A percentile compares a stretch with the other conserved stretches of the same genome.
phyloP scores from a whole-genome alignment of 2,888 invertebrate species.

The Acronicta aceris region DNA sequence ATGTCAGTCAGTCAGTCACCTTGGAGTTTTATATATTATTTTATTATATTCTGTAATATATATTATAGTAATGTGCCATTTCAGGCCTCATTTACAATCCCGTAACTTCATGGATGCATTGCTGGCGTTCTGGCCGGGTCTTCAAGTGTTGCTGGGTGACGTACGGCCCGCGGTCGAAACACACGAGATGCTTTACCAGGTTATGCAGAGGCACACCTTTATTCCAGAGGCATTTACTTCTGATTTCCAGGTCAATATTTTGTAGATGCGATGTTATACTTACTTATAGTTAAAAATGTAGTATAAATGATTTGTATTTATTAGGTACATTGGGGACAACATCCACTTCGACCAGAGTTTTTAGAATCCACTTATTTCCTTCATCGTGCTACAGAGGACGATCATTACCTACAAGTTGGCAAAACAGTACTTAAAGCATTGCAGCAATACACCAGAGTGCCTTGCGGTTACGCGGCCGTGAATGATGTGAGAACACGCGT shows the following conservation, averaged over 20 bases:
- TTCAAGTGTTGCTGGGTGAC: slow-evolving; percentile 97
- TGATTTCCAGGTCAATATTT: slow-evolving; percentile 94
- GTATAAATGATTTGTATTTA: neutral
- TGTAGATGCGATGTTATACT: neutral
- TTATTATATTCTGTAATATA: too few relatives aligned
- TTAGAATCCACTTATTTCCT: slow-evolving; percentile 99
- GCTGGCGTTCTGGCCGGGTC: slow-evolving; percentile 99
- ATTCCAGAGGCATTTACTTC: slow-evolving; percentile 99
- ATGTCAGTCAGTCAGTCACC: too few relatives aligned
- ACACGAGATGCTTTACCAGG: slow-evolving; percentile 99
- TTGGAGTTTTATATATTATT: too few relatives aligned
- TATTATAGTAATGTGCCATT: neutral
- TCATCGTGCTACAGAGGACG: slow-evolving; percentile 98
- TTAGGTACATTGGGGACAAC: slow-evolving; percentile 99
- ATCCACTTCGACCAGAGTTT: slow-evolving; percentile 98
- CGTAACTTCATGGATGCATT: slow-evolving; percentile 99
- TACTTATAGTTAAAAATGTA: neutral
- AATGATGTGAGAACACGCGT: slow-evolving; percentile 97
- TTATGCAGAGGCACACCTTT: slow-evolving; percentile 99
- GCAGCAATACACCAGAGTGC: slow-evolving; percentile 96
- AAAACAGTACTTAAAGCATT: slow-evolving; percentile 96
- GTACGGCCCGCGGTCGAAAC: slow-evolving; percentile 99
- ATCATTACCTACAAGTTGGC: slow-evolving; percentile 97
- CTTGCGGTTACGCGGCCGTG: slow-evolving; percentile 99
- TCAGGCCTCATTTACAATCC: slow-evolving; percentile 96